Conservation (phyloP, 2,888 invertebrate genomes). For the Drosophila flavopinicola region DNA sequence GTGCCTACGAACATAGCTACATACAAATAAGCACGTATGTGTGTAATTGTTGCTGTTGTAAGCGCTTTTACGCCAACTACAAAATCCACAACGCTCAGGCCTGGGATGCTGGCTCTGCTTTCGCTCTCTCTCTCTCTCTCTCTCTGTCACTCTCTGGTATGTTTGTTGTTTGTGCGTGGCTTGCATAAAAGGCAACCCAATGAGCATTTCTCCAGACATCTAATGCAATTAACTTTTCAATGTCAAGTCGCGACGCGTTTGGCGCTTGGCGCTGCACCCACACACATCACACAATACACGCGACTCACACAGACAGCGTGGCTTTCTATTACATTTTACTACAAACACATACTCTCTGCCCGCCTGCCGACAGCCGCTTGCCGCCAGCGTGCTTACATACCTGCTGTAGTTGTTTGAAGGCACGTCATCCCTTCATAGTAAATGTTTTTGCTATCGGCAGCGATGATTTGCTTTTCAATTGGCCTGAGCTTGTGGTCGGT, state of each 20-base stretch:
- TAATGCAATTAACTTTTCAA: conserved; percentile 66
- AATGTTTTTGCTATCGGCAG: conserved; percentile 29
- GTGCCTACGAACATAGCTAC: conserved; percentile 23
- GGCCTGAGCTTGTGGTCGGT: conserved; percentile 52
- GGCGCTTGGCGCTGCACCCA: conserved; percentile 30
- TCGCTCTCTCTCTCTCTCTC: conserved; percentile 26
- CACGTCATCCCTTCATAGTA: conserved; percentile 50
- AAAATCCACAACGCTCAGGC: conserved; percentile 44
- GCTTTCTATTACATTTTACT: conserved; percentile 47
- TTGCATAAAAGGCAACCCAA: conserved; percentile 69
- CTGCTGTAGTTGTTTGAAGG: conserved; percentile 29
- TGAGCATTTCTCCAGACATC: conserved; percentile 53
- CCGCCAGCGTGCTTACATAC: conserved; percentile 29
- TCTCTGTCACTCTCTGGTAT: conserved; percentile 1
- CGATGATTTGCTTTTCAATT: conserved; percentile 47
- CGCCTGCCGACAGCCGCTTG: no score
- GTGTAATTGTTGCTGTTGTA: conserved; percentile 59
- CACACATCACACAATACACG: conserved; percentile 10
- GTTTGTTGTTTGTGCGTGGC: conserved; percentile 60
- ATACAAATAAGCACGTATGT: conserved; percentile 18
- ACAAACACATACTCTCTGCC: conserved; percentile 3
- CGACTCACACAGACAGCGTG: conserved; percentile 36
- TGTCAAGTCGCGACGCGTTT: conserved; percentile 60
- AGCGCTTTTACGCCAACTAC: conserved; percentile 67
- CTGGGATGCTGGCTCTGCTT: conserved; percentile 43